Conservation (phyloP, 2,888 invertebrate genomes). For the Axea sp. region DNA sequence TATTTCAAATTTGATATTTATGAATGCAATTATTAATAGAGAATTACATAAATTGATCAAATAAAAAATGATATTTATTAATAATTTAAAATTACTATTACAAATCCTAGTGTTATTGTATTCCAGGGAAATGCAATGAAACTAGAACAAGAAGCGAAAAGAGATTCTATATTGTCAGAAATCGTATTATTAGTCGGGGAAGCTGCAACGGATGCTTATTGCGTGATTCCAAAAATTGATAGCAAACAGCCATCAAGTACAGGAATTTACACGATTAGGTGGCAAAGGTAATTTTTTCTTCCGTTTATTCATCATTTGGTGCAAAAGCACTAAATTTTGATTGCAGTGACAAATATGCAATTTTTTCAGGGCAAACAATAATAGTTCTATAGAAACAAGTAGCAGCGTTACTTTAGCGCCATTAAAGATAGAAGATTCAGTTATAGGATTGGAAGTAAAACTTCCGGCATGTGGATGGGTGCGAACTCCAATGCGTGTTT, state of each 20-base stretch:
- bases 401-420: conserved; percentile 82
- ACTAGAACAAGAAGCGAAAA: conserved; percentile 65
- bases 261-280: conserved; percentile 81
- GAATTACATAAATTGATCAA: no score
- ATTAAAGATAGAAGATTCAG: conserved; percentile 83
- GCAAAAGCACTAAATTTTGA: no score
- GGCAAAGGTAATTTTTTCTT: conserved; percentile 80
- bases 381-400: conserved; percentile 74
- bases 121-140: conserved; percentile 73
- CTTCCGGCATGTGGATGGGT: conserved; percentile 89
- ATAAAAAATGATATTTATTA: no score
- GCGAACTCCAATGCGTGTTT: conserved; percentile 85
- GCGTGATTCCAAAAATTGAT: conserved; percentile 77
- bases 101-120: no score
- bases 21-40: no score
- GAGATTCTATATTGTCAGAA: conserved; percentile 74
- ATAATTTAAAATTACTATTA: no score
- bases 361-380: conserved; percentile 70
- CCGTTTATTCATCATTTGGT: neutral
- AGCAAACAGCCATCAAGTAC: conserved; percentile 80
- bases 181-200: conserved; percentile 79
- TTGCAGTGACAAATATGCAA: no score
- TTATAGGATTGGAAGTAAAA: conserved; percentile 82
- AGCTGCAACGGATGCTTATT: conserved; percentile 81
- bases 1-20: no score